Conservation (phyloP, 2,888 invertebrate species). For the Aplocera efformata region DNA sequence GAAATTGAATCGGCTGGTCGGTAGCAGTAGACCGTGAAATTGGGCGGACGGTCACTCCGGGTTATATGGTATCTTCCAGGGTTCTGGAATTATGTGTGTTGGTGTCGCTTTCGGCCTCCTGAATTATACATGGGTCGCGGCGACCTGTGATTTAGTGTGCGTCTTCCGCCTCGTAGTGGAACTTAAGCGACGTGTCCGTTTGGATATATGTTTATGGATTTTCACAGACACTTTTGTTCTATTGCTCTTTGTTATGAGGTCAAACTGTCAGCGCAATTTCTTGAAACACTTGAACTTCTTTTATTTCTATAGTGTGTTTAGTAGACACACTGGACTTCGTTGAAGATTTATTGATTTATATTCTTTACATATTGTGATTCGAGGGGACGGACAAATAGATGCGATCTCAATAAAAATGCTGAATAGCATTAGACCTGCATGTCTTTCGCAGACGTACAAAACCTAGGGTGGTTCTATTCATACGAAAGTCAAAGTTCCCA, state of each 20-base stretch:
- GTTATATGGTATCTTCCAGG: conserved; percentile 58
- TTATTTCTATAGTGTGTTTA: too few species aligned
- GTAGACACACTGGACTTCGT: too few species aligned
- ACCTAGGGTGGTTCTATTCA: conserved; percentile 24
- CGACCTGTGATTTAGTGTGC: conserved; percentile 69
- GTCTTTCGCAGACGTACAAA: conserved; percentile 20
- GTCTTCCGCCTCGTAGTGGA: conserved; percentile 49
- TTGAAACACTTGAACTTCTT: too few species aligned
- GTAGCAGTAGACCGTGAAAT: conserved; percentile 72
- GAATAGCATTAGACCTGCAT: conserved; percentile 15
- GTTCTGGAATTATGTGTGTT: conserved; percentile 60
- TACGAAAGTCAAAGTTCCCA: conserved; percentile 29
- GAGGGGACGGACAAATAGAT: conserved; percentile 10
- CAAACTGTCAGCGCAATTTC: conserved; percentile 1
- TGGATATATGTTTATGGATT: conserved; percentile 32
- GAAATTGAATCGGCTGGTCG: conserved; percentile 75
- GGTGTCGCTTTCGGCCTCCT: conserved; percentile 62
- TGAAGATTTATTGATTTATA: background rate
- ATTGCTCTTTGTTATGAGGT: conserved; percentile 18
- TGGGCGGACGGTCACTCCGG: conserved; percentile 62
- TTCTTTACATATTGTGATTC: background rate
- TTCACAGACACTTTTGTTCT: conserved; percentile 35
- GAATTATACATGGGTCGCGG: conserved; percentile 70
- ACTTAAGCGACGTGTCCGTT: conserved; percentile 58
- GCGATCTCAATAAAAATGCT: conserved; percentile 14